These are phyloP conservation scores for Numida meleagris DNA, from an alignment of 2,113 vertebrate genomes.

Conservation along the genomic window DNA sequence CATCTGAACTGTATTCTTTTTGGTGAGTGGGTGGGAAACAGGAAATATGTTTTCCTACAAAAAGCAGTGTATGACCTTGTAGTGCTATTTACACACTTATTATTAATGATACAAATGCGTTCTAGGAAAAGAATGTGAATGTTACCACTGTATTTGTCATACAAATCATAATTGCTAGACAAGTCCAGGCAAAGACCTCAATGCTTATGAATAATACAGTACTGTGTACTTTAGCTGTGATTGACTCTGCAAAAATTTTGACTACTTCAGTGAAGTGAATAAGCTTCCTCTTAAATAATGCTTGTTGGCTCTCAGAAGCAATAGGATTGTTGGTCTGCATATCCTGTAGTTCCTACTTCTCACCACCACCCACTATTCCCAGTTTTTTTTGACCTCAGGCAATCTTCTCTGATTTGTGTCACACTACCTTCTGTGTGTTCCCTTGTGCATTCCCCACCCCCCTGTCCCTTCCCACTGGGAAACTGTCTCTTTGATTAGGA, in stretches of 20 bases:
- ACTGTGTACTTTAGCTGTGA: not conserved
- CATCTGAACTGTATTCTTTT: not conserved
- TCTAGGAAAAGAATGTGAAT: not conserved
- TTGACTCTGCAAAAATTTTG: not conserved
- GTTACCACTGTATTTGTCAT: not conserved
- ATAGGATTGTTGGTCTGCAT: not conserved
- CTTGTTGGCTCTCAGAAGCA: not conserved
- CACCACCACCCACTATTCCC: not conserved
- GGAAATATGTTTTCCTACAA: not conserved
- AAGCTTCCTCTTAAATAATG: not conserved
- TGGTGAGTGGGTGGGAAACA: not conserved
- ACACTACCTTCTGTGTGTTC: not conserved
- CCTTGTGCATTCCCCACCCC: not conserved
- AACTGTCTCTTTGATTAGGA: too few relatives aligned
- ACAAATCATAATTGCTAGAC: not conserved
- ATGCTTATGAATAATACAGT: constrained; percentile 12
- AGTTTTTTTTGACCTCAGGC: not conserved
- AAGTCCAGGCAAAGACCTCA: constrained; percentile 20
- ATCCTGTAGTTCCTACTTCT: not conserved
- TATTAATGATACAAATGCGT: not conserved
- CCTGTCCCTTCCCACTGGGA: not conserved
- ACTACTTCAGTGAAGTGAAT: not conserved
- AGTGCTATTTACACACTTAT: not conserved
- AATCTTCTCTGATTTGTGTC: not conserved
- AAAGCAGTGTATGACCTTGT: not conserved